Conservation (phyloP, 2,888 invertebrate genomes). For the Perizoma affinitatum region DNA sequence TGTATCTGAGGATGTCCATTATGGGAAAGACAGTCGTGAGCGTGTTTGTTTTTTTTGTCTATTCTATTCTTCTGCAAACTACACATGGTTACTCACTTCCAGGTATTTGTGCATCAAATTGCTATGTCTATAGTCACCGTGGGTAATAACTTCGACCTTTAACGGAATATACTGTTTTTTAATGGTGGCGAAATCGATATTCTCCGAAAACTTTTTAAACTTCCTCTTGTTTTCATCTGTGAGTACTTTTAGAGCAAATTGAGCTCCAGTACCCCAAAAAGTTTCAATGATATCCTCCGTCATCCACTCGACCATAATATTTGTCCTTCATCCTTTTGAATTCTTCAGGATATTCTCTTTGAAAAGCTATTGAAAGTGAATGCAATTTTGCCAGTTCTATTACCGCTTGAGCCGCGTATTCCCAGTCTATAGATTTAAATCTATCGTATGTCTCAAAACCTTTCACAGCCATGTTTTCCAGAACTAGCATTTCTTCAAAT, state of each 20-base stretch:
- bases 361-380: constrained; percentile 55
- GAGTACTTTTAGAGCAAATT: constrained; percentile 34
- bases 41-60: too few relatives aligned
- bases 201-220: constrained; percentile 40
- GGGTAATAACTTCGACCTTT: constrained; percentile 26
- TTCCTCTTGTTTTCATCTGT: constrained; percentile 46
- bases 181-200: constrained; percentile 24
- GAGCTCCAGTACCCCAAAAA: constrained; percentile 1
- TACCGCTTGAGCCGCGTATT: constrained; percentile 44
- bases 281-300: neutral
- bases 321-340: constrained; percentile 30
- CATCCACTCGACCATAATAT: constrained; percentile 5
- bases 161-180: constrained; percentile 28
- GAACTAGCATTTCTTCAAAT: constrained; percentile 48
- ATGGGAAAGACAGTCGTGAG: too few relatives aligned
- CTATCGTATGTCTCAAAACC: constrained; percentile 51
- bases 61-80: neutral
- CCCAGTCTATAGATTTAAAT: constrained; percentile 48
- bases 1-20: too few relatives aligned
- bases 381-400: constrained; percentile 55
- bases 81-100: constrained; percentile 25
- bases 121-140: constrained; percentile 55
- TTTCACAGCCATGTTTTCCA: constrained; percentile 47
- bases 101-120: constrained; percentile 46
- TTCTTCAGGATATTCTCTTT: constrained; percentile 46